Base-by-base conservation (phyloP, 1,140 invertebrate species). In the Brachionus sp. region DNA sequence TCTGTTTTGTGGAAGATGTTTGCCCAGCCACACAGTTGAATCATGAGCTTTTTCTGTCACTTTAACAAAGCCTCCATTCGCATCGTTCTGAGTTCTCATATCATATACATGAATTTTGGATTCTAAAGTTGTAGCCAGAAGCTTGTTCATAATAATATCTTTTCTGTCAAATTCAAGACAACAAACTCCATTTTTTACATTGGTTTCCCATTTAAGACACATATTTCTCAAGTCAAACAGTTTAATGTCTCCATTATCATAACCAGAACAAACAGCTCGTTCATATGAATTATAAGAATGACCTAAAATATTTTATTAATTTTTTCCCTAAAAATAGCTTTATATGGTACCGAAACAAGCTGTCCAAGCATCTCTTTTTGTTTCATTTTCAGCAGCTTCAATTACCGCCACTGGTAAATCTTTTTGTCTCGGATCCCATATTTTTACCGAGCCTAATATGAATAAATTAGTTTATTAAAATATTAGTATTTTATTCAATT, bases 191-290 rank as follows among this genome's bases (percentile, higher is more conserved):
- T 97, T 97, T 87, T 94, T 95, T 2, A 97, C 87, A 89, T 96
- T 96, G 37, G 93, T 93, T 87, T 97, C 95, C 95, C 95, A 98
- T 85, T 92, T 90, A 0, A 97, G 86, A 5, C 91, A 90, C 93
- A 97, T 95, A 12, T 91, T 92, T 85, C 92, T 91, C n/a, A 98
- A 89, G 90, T 98, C 95, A 88, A 96, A 98, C 88, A 98, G 91
- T 90, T 98, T 98, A 0, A 98, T 88, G 88, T 98, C 96, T 0
- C 96, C 96, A 90, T 98, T 98, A 86, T 98, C 96, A 88, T 97
- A 98, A 3, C 96, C 96, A 46, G 95, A 93, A 84, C 92, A 93
- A 0, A 98, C 92, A 82, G 94, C 91, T 82, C 95, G 90, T 86
- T 98, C 95, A 39, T 93, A 91, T 23, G 92, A 91, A 87, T 93